Percentiles rank a stretch among this genome's conserved stretches.
phyloP scores from a whole-genome alignment of 2,888 invertebrate species.

The Melanophora roralis region DNA sequence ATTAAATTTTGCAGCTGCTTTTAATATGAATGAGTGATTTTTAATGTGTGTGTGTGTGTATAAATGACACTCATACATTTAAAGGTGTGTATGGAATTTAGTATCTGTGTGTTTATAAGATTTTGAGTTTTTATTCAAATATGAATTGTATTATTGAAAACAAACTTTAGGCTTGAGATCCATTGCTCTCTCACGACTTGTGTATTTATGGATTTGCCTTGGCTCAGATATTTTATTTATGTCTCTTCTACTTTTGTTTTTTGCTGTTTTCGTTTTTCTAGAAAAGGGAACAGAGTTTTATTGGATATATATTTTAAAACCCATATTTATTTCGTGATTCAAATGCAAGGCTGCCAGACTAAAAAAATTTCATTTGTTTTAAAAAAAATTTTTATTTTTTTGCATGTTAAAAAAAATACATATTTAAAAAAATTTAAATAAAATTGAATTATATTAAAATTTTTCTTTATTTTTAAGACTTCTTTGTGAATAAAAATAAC shows the following conservation, averaged over 20 bases:
- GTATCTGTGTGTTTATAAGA: conserved; percentile 22
- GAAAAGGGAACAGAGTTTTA: conserved; percentile 9
- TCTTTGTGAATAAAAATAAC: too few species aligned
- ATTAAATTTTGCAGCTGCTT: conserved; percentile 20
- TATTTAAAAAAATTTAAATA: too few species aligned
- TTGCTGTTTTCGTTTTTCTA: not conserved
- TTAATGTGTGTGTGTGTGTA: not conserved
- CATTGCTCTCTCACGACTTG: conserved; percentile 14
- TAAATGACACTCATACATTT: not conserved
- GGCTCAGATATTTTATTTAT: conserved; percentile 14
- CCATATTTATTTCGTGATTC: conserved; percentile 41
- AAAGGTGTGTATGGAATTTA: conserved; percentile 3
- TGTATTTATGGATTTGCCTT: not conserved
- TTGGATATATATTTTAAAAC: conserved; percentile 14
- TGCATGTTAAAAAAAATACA: too few species aligned
- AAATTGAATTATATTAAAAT: too few species aligned
- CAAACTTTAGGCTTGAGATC: conserved; percentile 52
- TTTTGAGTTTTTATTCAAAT: conserved; percentile 40
- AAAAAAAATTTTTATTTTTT: too few species aligned
- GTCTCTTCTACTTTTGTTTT: conserved; percentile 23
- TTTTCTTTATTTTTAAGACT: too few species aligned
- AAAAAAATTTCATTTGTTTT: too few species aligned
- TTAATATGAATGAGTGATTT: conserved; percentile 10
- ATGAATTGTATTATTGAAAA: conserved; percentile 34
- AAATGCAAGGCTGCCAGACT: too few species aligned